These are phyloP conservation scores for Lymantria dispar DNA, from an alignment of 2,888 invertebrate genomes.

Conservation along the genomic window DNA sequence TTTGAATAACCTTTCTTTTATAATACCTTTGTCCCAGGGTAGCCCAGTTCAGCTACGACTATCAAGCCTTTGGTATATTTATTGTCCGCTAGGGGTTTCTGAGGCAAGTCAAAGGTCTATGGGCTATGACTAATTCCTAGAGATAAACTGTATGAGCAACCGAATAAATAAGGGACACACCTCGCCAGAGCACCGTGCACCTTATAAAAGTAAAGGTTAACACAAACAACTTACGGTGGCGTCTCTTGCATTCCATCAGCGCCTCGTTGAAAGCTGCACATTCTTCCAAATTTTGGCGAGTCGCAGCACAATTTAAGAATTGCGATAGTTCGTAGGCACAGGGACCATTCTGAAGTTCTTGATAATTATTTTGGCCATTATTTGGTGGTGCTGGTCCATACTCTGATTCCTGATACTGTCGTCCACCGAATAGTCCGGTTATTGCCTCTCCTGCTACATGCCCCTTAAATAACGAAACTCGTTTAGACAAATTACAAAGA, in stretches of 20 bases:
- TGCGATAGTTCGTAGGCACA: slow-evolving; percentile 97
- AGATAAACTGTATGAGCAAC: too few relatives aligned
- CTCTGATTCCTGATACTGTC: slow-evolving; percentile 53
- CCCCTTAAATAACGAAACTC: slow-evolving; percentile 80
- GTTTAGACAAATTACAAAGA: not conserved
- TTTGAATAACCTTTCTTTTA: too few relatives aligned
- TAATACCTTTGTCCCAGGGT: too few relatives aligned
- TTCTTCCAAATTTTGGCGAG: slow-evolving; percentile 90
- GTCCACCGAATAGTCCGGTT: slow-evolving; percentile 70
- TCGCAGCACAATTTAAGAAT: slow-evolving; percentile 95
- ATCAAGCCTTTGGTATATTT: too few relatives aligned
- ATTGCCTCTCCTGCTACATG: slow-evolving; percentile 95
- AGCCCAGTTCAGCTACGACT: too few relatives aligned
- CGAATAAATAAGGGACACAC: too few relatives aligned
- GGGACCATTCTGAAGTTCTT: slow-evolving; percentile 83
- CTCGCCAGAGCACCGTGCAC: too few relatives aligned
- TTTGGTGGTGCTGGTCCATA: slow-evolving; percentile 44
- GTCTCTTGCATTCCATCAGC: slow-evolving; percentile 93
- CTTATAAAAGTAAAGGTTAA: too few relatives aligned
- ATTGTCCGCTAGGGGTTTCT: too few relatives aligned
- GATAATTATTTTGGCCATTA: slow-evolving; percentile 7
- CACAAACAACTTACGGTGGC: slow-evolving; percentile 81
- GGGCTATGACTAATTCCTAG: too few relatives aligned
- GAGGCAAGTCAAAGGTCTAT: too few relatives aligned
- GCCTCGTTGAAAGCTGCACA: slow-evolving; percentile 98